Evolutionary conservation across 2,113 vertebrate species (phyloP), one percentile per base, ranked within the genome.

Genomic region (Progne subis): DNA sequence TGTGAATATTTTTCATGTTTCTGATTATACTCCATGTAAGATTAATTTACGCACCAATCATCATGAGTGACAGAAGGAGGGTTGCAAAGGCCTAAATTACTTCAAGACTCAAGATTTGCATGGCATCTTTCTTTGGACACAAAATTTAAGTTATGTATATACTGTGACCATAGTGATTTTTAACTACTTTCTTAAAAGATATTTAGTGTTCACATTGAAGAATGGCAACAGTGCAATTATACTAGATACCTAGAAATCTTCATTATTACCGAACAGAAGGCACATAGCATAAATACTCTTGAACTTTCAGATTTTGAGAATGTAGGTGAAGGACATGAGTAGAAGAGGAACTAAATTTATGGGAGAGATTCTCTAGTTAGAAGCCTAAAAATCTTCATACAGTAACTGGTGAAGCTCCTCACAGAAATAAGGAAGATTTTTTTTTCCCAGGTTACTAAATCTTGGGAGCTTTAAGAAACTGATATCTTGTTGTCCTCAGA

Each of bases 281-380:
- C 24, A 57, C 7, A 28, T 3, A 75, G 4, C 17, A 39, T 32
- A 71, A 82, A 71, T 64, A 47, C 34, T 61, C 20, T 44, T 49
- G 31, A 83, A 47, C 7, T 23, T 63, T 69, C 34, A 56, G 25
- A 59, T 44, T 39, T 50, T n/a, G 28, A 79, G 18, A 63, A 65
- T 3, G 1, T 25, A 69, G 37, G 5, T 31, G 5, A 83, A 79
- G 9, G 3, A 32, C 1, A 9, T 7, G 11, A 32, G 19, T n/a
- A 43, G 15, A 93, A 59, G 8, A 34, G 4, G 11, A 86, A 64
- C 14, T 5, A 79, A 63, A 49, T 63, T 32, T 47, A 32, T 39
- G 9, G 32, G 2, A 3, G 10, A 59, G 9, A 68, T 18, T 50
- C 70, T 17, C 31, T 41, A n/a, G 16, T 31, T 26, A 31, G 31